Evolutionary conservation across 2,113 vertebrate genomes (phyloP).

Genomic region (Osmerus eperlanus): DNA sequence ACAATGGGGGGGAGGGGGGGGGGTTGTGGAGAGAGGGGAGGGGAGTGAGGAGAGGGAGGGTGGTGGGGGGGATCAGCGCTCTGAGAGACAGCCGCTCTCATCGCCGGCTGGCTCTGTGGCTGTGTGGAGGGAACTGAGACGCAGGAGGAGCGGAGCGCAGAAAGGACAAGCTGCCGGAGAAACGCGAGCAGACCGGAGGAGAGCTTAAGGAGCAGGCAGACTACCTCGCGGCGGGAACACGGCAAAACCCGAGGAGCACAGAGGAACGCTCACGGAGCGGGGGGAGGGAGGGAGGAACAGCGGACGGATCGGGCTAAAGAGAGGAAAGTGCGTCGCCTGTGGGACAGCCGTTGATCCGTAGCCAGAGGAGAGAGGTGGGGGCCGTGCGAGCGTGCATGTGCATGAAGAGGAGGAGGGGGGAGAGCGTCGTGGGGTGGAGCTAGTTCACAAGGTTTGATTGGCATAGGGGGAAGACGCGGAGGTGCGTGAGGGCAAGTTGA

Average conservation of each 20-base stretch:
- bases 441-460: conserved; percentile 45
- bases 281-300: background rate
- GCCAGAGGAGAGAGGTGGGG: background rate
- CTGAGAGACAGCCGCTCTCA: conserved; percentile 31
- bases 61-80: conserved; percentile 29
- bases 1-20: conserved; percentile 35
- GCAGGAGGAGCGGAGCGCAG: conserved; percentile 46
- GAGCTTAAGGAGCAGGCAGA: background rate
- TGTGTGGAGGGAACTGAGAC: conserved; percentile 58
- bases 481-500: conserved; percentile 60
- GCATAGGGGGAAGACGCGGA: conserved; percentile 45
- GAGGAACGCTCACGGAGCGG: background rate
- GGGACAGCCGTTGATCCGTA: too few relatives aligned
- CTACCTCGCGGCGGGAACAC: background rate
- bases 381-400: conserved; percentile 36
- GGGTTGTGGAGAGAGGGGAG: background rate
- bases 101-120: conserved; percentile 55
- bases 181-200: conserved; percentile 4
- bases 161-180: conserved; percentile 44
- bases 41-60: conserved; percentile 38
- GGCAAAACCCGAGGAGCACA: background rate
- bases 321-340: too few relatives aligned
- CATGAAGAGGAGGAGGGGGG: conserved; percentile 42
- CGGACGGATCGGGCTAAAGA: conserved; percentile 10
- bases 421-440: conserved; percentile 41